phyloP scores from a whole-genome alignment of 2,113 vertebrate genomes.

The Corythaixoides concolor region DNA sequence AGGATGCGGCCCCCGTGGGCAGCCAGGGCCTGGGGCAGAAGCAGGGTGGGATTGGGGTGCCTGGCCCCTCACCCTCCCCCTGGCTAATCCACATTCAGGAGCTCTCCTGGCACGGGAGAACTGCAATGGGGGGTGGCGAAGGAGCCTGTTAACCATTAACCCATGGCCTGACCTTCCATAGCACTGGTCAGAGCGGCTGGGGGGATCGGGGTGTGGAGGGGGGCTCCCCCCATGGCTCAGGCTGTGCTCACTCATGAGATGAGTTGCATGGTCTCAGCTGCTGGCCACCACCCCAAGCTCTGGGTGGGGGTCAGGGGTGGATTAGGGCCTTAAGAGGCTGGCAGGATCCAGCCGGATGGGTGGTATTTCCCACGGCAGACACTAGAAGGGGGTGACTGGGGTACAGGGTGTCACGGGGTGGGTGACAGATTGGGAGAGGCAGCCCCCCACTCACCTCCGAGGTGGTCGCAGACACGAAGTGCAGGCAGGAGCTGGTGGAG shows the following conservation, averaged over 20 bases:
- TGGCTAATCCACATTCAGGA: neutral
- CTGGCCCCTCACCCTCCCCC: neutral
- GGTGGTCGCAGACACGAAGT: conserved; percentile 81
- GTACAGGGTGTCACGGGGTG: neutral
- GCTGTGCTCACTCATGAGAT: neutral
- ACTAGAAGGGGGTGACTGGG: neutral
- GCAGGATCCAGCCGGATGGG: fast-evolving
- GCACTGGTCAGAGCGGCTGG: fast-evolving
- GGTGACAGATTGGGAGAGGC: neutral
- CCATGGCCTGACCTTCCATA: neutral
- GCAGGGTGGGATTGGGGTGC: neutral
- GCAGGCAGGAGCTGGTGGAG: conserved; percentile 84
- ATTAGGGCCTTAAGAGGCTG: neutral
- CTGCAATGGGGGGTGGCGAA: too few species aligned
- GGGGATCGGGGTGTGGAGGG: fast-evolving
- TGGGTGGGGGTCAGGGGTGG: fast-evolving
- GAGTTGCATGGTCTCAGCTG: neutral
- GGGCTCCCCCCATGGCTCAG: neutral
- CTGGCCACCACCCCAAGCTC: neutral
- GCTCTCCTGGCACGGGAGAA: neutral
- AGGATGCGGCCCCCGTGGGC: conserved; percentile 74
- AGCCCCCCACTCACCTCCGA: conserved; percentile 77
- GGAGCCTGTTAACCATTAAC: conserved; percentile 20
- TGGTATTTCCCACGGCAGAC: fast-evolving
- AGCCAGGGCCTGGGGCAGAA: conserved; percentile 54